phyloP scores from a whole-genome alignment of 2,888 invertebrate genomes.

The Harmothoe impar region DNA sequence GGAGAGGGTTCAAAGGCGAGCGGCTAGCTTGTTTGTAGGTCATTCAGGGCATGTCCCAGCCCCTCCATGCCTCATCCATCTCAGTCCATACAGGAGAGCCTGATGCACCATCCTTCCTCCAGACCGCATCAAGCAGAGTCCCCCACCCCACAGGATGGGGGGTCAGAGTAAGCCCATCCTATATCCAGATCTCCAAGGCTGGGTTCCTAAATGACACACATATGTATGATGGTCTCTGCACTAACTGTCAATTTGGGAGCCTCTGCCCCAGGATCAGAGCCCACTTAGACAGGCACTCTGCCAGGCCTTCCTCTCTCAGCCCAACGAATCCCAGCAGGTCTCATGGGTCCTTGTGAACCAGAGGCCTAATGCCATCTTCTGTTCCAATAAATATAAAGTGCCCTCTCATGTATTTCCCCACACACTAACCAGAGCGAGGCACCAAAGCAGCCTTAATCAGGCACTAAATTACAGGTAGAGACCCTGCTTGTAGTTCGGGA shows the following conservation, averaged over 20 bases:
- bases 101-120: background rate
- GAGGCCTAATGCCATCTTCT: background rate
- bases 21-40: conserved; percentile 17
- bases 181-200: background rate
- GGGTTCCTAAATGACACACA: background rate
- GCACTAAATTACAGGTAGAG: too few species aligned
- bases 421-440: too few species aligned
- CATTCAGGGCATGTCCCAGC: conserved; percentile 23
- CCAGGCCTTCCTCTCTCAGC: background rate
- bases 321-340: background rate
- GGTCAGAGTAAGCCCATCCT: too few species aligned
- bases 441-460: too few species aligned
- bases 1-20: conserved; percentile 2
- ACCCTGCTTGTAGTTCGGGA: too few species aligned
- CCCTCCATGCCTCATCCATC: background rate
- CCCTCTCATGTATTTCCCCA: background rate
- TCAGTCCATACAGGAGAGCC: background rate
- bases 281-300: conserved; percentile 15
- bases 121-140: background rate
- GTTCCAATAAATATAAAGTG: background rate
- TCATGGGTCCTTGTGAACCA: background rate
- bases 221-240: background rate
- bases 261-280: background rate
- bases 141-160: too few species aligned
- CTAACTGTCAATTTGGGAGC: background rate